phyloP scores from a whole-genome alignment of 2,888 invertebrate species.

The Linyphia triangularis region DNA sequence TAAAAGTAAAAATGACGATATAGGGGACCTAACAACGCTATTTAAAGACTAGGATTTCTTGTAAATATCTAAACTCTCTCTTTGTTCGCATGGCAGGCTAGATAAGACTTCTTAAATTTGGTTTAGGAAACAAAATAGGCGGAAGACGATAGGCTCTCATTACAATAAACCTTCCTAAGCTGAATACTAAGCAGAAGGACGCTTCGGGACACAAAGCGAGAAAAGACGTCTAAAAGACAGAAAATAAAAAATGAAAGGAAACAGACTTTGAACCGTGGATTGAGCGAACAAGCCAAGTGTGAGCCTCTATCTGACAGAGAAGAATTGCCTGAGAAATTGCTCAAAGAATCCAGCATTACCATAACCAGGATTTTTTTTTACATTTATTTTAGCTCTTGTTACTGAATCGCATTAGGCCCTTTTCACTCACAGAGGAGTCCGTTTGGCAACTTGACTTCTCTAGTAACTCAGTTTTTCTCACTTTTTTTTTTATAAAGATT shows the following conservation, averaged over 20 bases:
- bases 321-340: conserved; percentile 64
- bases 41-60: background rate
- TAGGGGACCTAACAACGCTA: too few species aligned
- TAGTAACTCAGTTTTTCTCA: background rate
- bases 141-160: conserved; percentile 39
- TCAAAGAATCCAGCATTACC: conserved; percentile 58
- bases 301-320: conserved; percentile 62
- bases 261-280: conserved; percentile 32
- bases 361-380: conserved; percentile 29
- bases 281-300: conserved; percentile 56
- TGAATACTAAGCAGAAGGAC: conserved; percentile 52
- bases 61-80: background rate
- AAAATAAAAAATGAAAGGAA: conserved; percentile 14
- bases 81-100: background rate
- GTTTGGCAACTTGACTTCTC: conserved; percentile 19
- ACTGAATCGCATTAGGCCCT: conserved; percentile 50
- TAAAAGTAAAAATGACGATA: too few species aligned
- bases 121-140: conserved; percentile 14
- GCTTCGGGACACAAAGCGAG: conserved; percentile 3
- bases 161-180: conserved; percentile 40
- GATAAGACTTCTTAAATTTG: conserved; percentile 27
- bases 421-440: conserved; percentile 34
- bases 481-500: too few species aligned
- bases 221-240: conserved; percentile 12
- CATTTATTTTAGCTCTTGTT: conserved; percentile 28